Conservation (phyloP, 2,113 vertebrate species). For the Heterotis niloticus region DNA sequence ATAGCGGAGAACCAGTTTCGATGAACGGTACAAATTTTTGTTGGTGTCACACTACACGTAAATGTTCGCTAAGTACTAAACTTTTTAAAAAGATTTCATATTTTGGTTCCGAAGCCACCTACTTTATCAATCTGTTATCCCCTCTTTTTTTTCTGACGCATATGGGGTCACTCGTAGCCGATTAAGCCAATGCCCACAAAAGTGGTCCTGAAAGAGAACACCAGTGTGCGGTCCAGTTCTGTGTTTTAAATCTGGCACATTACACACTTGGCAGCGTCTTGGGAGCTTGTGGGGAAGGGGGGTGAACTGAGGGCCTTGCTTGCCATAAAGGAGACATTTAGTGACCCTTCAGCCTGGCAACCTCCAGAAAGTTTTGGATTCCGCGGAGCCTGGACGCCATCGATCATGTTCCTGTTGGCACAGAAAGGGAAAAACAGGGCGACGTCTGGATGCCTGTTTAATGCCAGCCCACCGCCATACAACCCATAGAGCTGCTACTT, state of each 20-base stretch:
- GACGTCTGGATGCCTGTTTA: neutral
- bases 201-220: neutral
- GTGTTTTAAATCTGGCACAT: constrained; percentile 25
- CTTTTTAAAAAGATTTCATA: neutral
- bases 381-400: neutral
- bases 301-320: neutral
- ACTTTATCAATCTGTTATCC: constrained; percentile 19
- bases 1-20: neutral
- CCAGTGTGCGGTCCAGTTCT: constrained; percentile 4
- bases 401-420: constrained; percentile 15
- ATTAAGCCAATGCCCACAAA: constrained; percentile 17
- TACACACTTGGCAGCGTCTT: constrained; percentile 22
- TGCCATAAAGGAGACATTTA: constrained; percentile 22
- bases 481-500: neutral
- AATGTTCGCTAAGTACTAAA: neutral
- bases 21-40: neutral
- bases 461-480: neutral
- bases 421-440: neutral
- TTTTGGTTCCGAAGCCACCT: neutral
- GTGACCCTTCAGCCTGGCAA: constrained; percentile 24
- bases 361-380: neutral
- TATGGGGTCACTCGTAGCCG: no score
- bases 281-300: neutral
- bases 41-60: no score
- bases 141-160: neutral